These are phyloP conservation scores for Clarias fuscus DNA, from an alignment of 2,797 vertebrate genomes.

Conservation along the genomic window DNA sequence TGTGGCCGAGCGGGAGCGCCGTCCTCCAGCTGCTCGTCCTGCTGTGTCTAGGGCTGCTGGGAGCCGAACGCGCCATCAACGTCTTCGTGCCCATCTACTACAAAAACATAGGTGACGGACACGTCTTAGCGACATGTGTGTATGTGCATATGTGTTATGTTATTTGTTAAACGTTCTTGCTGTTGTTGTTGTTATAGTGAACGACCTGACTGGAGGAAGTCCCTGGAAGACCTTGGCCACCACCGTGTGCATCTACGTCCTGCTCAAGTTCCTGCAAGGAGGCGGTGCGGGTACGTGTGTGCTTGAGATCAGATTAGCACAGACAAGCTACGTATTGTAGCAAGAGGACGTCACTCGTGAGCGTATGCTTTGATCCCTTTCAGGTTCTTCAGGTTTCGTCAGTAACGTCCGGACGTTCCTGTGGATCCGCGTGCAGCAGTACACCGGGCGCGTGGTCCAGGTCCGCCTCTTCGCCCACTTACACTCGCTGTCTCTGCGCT, in stretches of 20 bases:
- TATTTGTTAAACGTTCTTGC: background rate
- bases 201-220: slow-evolving; percentile 77
- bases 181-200: slow-evolving; percentile 72
- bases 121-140: background rate
- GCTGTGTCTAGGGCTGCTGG: slow-evolving; percentile 86
- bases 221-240: slow-evolving; percentile 79
- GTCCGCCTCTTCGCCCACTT: slow-evolving; percentile 87
- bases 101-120: slow-evolving; percentile 75
- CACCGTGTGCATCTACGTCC: slow-evolving; percentile 84
- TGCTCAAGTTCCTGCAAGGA: slow-evolving; percentile 92
- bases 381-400: slow-evolving; percentile 86
- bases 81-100: slow-evolving; percentile 93
- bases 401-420: slow-evolving; percentile 91
- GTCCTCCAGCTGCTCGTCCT: slow-evolving; percentile 86
- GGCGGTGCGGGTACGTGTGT: slow-evolving; percentile 84
- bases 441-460: slow-evolving; percentile 85
- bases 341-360: background rate
- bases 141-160: background rate
- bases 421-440: slow-evolving; percentile 97
- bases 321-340: background rate
- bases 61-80: slow-evolving; percentile 85
- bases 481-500: slow-evolving; percentile 87
- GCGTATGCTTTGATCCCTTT: background rate
- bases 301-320: background rate
- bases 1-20: slow-evolving; percentile 85